These are phyloP conservation scores for Araneus ventricosus DNA, from an alignment of 1,140 invertebrate genomes.

Conservation along the genomic window DNA sequence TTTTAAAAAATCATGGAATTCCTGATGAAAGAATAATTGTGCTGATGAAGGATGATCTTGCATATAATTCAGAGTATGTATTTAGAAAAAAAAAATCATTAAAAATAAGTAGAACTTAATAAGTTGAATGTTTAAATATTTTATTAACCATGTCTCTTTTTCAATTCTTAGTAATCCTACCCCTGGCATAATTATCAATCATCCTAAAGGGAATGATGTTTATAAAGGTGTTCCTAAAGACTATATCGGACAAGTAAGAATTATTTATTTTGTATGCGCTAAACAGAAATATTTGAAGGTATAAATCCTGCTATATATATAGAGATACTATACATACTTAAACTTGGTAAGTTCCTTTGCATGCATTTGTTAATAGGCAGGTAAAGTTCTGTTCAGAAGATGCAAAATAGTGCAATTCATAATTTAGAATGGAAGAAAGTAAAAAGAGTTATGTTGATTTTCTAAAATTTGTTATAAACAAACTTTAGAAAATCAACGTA, in stretches of 20 bases:
- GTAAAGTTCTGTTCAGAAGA: too few relatives aligned
- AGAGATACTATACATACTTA: too few relatives aligned
- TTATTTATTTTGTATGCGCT: neutral
- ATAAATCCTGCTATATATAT: accelerated
- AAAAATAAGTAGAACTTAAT: too few relatives aligned
- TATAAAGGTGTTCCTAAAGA: constrained; percentile 84
- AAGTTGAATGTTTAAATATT: neutral
- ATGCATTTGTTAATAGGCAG: too few relatives aligned
- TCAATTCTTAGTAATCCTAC: constrained; percentile 82
- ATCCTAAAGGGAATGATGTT: constrained; percentile 83
- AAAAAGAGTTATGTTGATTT: too few relatives aligned
- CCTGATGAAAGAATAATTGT: constrained; percentile 84
- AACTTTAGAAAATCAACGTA: too few relatives aligned
- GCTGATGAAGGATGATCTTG: constrained; percentile 86
- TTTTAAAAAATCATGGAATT: constrained; percentile 83
- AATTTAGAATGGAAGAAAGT: too few relatives aligned
- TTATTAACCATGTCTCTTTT: neutral
- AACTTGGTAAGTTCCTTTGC: too few relatives aligned
- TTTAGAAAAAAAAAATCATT: neutral
- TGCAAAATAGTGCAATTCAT: too few relatives aligned
- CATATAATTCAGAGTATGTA: constrained; percentile 82
- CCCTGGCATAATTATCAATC: constrained; percentile 84
- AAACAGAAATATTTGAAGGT: too few relatives aligned
- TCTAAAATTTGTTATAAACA: too few relatives aligned
- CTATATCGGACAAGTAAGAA: constrained; percentile 82